phyloP scores from a whole-genome alignment of 2,113 vertebrate genomes.

The Carettochelys insculpta region DNA sequence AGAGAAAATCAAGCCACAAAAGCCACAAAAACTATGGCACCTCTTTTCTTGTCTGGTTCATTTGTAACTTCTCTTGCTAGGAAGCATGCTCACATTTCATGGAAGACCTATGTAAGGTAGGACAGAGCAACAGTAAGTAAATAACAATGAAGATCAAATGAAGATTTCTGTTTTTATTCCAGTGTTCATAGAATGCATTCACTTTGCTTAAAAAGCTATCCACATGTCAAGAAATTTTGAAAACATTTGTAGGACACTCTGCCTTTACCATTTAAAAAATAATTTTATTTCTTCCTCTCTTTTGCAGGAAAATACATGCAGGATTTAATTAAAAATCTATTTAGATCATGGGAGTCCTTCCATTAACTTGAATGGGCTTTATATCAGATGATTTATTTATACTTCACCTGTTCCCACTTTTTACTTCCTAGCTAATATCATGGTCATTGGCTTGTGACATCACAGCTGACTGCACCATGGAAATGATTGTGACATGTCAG shows the following conservation, averaged over 20 bases:
- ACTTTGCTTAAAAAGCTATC: not conserved
- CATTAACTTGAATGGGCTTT: not conserved
- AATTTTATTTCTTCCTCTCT: not conserved
- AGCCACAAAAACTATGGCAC: not conserved
- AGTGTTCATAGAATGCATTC: not conserved
- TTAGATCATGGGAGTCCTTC: not conserved
- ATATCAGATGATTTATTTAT: not conserved
- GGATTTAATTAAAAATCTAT: not conserved
- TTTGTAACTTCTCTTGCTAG: not conserved
- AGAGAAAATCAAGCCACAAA: not conserved
- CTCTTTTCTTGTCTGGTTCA: not conserved
- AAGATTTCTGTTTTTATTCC: not conserved
- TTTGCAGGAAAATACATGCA: not conserved
- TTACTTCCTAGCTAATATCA: not conserved
- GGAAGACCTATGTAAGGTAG: not conserved
- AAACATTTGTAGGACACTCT: not conserved
- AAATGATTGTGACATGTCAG: not conserved
- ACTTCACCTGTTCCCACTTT: not conserved
- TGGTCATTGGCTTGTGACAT: not conserved
- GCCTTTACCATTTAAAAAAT: not conserved
- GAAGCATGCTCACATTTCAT: not conserved
- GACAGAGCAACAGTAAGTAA: not conserved
- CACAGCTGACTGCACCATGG: fast-evolving
- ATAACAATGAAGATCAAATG: not conserved
- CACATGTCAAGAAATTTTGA: not conserved